Evolutionary conservation across 2,113 vertebrate genomes (phyloP).

Genomic region (Hydropotes inermis): DNA sequence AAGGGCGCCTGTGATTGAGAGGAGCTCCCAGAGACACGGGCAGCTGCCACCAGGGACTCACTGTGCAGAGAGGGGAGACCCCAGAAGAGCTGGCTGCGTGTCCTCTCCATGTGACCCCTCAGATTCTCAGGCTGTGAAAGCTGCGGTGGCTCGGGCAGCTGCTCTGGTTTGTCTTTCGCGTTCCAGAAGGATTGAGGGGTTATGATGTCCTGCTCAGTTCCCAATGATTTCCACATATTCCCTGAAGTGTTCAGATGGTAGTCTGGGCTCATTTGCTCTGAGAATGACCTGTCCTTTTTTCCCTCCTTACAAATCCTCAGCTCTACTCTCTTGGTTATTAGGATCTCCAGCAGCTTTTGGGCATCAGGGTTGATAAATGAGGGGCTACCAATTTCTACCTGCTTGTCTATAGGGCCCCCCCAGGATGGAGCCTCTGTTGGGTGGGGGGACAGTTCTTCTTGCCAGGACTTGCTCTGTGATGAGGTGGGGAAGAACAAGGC

Average conservation of each 20-base stretch:
- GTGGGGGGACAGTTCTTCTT: rapidly evolving
- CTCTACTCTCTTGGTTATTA: not conserved
- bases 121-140: rapidly evolving
- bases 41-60: not conserved
- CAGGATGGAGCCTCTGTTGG: rapidly evolving
- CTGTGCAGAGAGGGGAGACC: not conserved
- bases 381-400: not conserved
- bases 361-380: not conserved
- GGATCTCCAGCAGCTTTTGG: not conserved
- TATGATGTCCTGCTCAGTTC: too few relatives aligned
- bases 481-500: not conserved
- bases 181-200: not conserved
- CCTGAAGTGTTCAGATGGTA: not conserved
- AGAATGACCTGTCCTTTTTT: not conserved
- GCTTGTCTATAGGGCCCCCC: rapidly evolving
- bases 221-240: not conserved
- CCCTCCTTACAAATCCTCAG: too few relatives aligned
- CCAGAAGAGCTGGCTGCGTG: not conserved
- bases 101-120: rapidly evolving
- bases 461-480: rapidly evolving
- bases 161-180: not conserved
- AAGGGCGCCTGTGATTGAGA: not conserved
- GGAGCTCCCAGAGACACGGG: not conserved
- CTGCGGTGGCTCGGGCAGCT: not conserved
- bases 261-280: not conserved